phyloP scores from a whole-genome alignment of 2,113 vertebrate genomes.

The Geococcyx californianus region DNA sequence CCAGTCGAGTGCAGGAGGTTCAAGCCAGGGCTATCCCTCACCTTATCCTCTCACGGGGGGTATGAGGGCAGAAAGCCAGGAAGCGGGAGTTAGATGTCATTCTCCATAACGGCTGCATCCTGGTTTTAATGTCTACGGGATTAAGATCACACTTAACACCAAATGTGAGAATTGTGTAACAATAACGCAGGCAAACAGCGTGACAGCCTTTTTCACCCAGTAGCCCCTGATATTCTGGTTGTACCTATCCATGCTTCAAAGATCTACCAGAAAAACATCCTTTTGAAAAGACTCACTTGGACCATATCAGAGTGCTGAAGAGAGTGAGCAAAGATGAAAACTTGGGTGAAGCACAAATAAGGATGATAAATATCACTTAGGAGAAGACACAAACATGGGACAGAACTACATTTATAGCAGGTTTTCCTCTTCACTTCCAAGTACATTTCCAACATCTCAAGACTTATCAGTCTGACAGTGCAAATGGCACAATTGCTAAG shows the following conservation, averaged over 20 bases:
- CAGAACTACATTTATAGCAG: not conserved
- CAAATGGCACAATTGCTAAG: not conserved
- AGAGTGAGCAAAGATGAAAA: not conserved
- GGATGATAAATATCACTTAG: not conserved
- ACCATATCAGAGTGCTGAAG: not conserved
- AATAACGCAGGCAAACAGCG: not conserved
- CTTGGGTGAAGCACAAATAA: not conserved
- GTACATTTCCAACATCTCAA: not conserved
- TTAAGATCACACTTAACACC: not conserved
- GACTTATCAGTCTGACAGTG: not conserved
- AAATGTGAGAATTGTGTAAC: not conserved
- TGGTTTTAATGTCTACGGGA: not conserved
- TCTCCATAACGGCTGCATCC: not conserved
- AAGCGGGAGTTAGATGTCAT: not conserved
- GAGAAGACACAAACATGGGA: not conserved
- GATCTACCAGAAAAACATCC: not conserved
- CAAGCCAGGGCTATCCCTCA: not conserved
- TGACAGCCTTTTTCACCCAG: not conserved
- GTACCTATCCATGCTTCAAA: not conserved
- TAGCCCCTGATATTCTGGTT: not conserved
- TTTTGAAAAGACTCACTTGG: not conserved
- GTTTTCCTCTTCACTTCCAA: not conserved
- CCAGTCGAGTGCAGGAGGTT: not conserved
- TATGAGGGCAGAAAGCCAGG: not conserved
- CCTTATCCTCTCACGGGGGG: not conserved